A percentile compares a stretch with the other conserved stretches of the same genome.
These are phyloP conservation scores for Loxodonta africana DNA, from an alignment of 2,113 vertebrate species.

Conservation along the genomic window DNA sequence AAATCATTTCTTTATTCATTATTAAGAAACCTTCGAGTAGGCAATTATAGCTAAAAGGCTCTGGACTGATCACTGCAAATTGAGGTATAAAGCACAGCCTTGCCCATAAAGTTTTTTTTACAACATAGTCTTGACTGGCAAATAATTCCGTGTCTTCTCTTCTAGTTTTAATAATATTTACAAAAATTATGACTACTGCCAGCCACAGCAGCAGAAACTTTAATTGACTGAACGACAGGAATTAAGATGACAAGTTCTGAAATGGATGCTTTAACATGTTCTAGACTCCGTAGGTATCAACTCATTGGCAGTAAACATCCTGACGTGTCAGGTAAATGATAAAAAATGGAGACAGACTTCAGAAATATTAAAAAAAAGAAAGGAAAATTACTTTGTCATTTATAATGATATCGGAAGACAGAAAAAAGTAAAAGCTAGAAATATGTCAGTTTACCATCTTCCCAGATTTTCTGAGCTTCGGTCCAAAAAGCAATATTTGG, in stretches of 20 bases:
- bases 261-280: neutral
- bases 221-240: neutral
- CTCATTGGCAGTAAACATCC: neutral
- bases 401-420: conserved; percentile 12
- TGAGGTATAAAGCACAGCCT: neutral
- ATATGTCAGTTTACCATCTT: conserved; percentile 92
- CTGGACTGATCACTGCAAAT: neutral
- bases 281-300: neutral
- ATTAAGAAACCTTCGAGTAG: neutral
- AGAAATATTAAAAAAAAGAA: conserved; percentile 21
- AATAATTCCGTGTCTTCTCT: neutral
- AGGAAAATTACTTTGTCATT: conserved; percentile 26
- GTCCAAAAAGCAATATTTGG: conserved; percentile 99
- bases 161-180: conserved; percentile 28
- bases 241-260: neutral
- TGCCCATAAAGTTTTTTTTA: neutral
- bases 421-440: conserved; percentile 50
- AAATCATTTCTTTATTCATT: conserved; percentile 14
- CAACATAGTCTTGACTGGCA: neutral
- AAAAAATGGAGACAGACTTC: neutral
- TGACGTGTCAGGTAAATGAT: neutral
- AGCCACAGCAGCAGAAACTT: neutral
- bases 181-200: neutral
- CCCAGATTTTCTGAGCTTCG: conserved; percentile 99
- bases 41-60: conserved; percentile 1